Evolutionary conservation across 2,113 vertebrate species (phyloP).

Genomic region (Trichechus manatus): DNA sequence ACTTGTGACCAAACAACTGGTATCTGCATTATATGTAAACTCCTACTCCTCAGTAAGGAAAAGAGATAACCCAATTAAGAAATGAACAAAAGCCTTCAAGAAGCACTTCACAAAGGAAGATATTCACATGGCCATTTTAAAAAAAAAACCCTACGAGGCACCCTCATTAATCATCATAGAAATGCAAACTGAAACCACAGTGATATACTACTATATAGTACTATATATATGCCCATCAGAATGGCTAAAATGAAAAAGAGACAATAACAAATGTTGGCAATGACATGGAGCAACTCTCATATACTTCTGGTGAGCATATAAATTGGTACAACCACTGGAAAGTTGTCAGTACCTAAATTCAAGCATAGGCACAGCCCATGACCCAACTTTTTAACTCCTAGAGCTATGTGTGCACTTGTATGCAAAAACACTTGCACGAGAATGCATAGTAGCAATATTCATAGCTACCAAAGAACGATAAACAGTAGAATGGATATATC

Average conservation of each 20-base stretch:
- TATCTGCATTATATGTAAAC: neutral
- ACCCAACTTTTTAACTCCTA: neutral
- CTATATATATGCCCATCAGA: too few relatives aligned
- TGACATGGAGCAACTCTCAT: too few relatives aligned
- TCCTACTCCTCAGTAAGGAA: neutral
- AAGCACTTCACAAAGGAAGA: too few relatives aligned
- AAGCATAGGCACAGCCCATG: neutral
- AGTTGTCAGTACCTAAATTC: neutral
- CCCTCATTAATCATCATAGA: neutral
- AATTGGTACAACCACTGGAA: neutral
- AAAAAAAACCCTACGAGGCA: neutral
- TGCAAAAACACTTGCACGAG: too few relatives aligned
- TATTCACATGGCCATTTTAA: neutral
- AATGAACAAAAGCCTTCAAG: neutral
- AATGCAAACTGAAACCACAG: neutral
- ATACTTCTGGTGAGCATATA: too few relatives aligned
- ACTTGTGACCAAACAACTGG: neutral
- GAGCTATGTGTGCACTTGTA: accelerated
- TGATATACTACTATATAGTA: too few relatives aligned
- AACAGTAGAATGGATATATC: neutral
- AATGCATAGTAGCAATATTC: too few relatives aligned
- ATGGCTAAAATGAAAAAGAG: too few relatives aligned
- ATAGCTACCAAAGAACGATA: neutral
- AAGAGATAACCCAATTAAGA: neutral
- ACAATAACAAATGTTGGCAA: too few relatives aligned